These are phyloP conservation scores for Gephyroberyx darwinii DNA, from an alignment of 2,797 vertebrate species.

Conservation along the genomic window DNA sequence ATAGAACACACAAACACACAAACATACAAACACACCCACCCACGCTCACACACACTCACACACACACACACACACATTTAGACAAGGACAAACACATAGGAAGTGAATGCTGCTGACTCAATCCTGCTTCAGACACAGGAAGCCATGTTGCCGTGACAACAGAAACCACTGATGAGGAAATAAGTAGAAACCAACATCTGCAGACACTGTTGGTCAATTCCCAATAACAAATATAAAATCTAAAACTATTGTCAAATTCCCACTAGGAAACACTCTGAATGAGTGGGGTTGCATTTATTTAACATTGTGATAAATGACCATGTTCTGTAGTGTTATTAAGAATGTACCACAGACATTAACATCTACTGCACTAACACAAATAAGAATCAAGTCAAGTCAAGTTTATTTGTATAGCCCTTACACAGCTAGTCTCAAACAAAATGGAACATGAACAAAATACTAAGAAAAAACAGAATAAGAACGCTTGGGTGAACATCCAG, in stretches of 20 bases:
- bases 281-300: background rate
- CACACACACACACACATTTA: background rate
- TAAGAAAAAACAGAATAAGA: too few relatives aligned
- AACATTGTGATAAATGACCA: background rate
- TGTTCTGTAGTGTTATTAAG: too few relatives aligned
- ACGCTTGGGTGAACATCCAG: too few relatives aligned
- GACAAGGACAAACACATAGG: constrained; percentile 28
- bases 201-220: background rate
- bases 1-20: too few relatives aligned
- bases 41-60: background rate
- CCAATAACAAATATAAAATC: background rate
- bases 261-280: background rate
- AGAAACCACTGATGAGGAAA: constrained; percentile 27
- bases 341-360: too few relatives aligned
- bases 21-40: background rate
- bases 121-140: constrained; percentile 52
- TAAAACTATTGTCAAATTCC: background rate
- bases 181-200: background rate
- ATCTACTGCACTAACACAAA: too few relatives aligned
- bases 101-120: constrained; percentile 68
- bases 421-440: too few relatives aligned
- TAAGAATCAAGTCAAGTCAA: too few relatives aligned
- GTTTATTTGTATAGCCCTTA: too few relatives aligned
- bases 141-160: constrained; percentile 21
- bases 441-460: too few relatives aligned